Percentiles rank a stretch among this genome's conserved stretches.
phyloP scores from a whole-genome alignment of 2,797 vertebrate genomes.

The Natrix natrix region DNA sequence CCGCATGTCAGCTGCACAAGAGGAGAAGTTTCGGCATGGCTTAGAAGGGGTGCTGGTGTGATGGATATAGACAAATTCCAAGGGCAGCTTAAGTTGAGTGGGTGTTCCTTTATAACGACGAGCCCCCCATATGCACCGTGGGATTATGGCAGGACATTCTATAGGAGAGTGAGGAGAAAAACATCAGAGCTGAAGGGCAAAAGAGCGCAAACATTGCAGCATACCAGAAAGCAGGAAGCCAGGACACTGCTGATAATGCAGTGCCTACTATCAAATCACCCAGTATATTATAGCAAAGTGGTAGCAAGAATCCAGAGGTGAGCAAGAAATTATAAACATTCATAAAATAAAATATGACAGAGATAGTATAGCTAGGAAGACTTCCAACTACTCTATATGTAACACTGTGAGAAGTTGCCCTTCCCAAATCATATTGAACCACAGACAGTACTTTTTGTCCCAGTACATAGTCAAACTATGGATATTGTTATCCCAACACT shows the following conservation, averaged over 20 bases:
- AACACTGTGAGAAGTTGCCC: background rate
- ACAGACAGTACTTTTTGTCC: background rate
- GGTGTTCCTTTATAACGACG: conserved; percentile 79
- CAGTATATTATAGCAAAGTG: background rate
- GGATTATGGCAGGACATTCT: conserved; percentile 84
- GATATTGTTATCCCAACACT: background rate
- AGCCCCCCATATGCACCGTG: conserved; percentile 86
- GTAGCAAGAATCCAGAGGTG: background rate
- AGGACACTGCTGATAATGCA: background rate
- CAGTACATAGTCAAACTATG: background rate
- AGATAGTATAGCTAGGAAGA: background rate
- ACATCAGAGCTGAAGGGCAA: background rate
- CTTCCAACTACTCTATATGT: background rate
- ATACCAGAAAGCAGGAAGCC: background rate
- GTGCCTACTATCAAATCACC: background rate
- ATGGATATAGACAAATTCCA: conserved; percentile 82
- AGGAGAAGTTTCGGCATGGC: conserved; percentile 76
- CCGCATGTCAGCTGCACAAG: conserved; percentile 80
- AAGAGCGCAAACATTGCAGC: background rate
- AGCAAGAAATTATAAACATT: background rate
- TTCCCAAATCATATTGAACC: background rate
- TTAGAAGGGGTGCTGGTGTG: conserved; percentile 75
- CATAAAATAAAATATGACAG: background rate
- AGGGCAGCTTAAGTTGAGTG: conserved; percentile 72
- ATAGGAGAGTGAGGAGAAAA: background rate